phyloP scores from a whole-genome alignment of 2,113 vertebrate species.

The Siniperca knerii region DNA sequence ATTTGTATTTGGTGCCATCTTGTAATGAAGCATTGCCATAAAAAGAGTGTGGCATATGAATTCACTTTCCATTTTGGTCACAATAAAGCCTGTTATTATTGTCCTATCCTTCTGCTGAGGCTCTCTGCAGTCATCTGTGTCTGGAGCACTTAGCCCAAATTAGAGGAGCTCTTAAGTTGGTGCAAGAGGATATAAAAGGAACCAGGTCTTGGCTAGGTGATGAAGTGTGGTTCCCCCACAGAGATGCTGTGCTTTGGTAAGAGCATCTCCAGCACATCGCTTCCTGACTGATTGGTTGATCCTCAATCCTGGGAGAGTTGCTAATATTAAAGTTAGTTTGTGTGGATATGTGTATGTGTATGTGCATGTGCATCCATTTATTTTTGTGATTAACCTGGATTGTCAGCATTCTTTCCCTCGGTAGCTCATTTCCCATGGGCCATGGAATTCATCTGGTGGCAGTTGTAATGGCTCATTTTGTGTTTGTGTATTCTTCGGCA shows the following conservation, averaged over 20 bases:
- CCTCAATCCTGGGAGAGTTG: conserved; percentile 43
- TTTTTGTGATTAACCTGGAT: conserved; percentile 65
- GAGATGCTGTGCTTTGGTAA: conserved; percentile 44
- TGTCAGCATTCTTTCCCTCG: neutral
- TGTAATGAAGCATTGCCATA: conserved; percentile 42
- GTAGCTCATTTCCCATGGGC: no score
- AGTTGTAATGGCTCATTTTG: no score
- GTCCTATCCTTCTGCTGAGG: conserved; percentile 29
- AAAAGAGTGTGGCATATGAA: conserved; percentile 41
- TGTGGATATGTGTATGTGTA: conserved; percentile 32
- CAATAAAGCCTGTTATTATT: conserved; percentile 65
- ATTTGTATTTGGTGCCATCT: conserved; percentile 55
- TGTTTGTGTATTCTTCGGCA: no score
- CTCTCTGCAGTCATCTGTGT: conserved; percentile 51
- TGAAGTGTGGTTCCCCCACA: conserved; percentile 41
- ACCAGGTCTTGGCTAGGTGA: conserved; percentile 67
- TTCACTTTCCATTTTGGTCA: conserved; percentile 39
- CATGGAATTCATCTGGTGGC: no score
- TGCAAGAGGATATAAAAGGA: conserved; percentile 74
- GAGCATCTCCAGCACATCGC: conserved; percentile 24
- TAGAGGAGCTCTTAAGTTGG: conserved; percentile 59
- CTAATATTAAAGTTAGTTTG: conserved; percentile 56
- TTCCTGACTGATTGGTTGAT: conserved; percentile 46
- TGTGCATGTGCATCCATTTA: neutral
- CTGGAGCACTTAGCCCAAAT: conserved; percentile 66